Percentiles rank a stretch among this genome's conserved stretches.
phyloP scores from a whole-genome alignment of 1,140 invertebrate species.

The Apolygus lucorum region DNA sequence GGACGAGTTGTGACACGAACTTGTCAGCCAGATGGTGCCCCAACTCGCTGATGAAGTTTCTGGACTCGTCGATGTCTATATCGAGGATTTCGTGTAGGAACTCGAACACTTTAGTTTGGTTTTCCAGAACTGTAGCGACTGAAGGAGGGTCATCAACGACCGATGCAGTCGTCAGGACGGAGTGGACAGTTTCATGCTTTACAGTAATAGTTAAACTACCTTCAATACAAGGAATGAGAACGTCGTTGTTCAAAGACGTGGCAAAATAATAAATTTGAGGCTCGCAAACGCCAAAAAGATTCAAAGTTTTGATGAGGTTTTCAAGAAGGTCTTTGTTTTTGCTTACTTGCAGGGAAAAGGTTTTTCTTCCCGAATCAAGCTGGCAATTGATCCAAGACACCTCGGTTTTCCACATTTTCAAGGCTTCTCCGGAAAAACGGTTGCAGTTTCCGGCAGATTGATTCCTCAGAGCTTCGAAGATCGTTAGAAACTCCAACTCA shows the following conservation, averaged over 20 bases:
- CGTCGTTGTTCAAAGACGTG: conserved; percentile 9
- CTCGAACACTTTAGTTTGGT: conserved; percentile 26
- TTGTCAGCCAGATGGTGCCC: conserved; percentile 51
- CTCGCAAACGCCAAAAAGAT: conserved; percentile 20
- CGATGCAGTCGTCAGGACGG: background rate
- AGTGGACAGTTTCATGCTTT: background rate
- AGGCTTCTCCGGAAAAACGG: conserved; percentile 8
- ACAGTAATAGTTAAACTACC: background rate
- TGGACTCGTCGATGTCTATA: conserved; percentile 42
- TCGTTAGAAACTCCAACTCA: conserved; percentile 21
- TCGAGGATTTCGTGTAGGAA: conserved; percentile 36
- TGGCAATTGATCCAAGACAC: conserved; percentile 17
- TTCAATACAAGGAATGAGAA: conserved; percentile 26
- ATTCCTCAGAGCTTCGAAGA: conserved; percentile 19
- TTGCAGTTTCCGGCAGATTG: background rate
- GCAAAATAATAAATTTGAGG: conserved; percentile 24
- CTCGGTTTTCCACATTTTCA: conserved; percentile 20
- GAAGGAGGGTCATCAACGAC: conserved; percentile 15
- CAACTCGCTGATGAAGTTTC: conserved; percentile 52
- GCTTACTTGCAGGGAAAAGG: background rate
- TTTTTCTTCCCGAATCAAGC: conserved; percentile 8
- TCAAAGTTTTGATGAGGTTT: conserved; percentile 23
- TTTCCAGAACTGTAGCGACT: conserved; percentile 20
- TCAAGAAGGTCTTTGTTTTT: conserved; percentile 9
- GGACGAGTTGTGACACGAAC: conserved; percentile 56